Conservation (phyloP, 2,797 vertebrate species). For the Alfaro cultratus region DNA sequence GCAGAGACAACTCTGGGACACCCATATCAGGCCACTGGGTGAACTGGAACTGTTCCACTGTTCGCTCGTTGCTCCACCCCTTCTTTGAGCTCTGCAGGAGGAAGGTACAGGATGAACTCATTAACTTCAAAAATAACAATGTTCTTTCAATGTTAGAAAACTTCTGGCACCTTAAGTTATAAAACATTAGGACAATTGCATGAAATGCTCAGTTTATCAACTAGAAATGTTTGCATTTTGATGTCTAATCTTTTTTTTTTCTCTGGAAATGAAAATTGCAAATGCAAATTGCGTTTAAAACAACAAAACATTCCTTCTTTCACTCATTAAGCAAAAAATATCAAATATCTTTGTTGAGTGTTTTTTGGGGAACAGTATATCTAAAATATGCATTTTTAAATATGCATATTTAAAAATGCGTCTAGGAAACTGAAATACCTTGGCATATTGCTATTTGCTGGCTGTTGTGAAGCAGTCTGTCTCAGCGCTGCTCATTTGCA, state of each 20-base stretch:
- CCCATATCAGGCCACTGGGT: conserved; percentile 99
- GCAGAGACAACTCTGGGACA: conserved; percentile 89
- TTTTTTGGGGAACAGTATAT: too few species aligned
- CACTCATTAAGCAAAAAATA: neutral
- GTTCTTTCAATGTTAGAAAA: neutral
- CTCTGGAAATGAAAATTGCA: neutral
- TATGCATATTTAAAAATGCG: too few species aligned
- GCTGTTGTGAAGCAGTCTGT: too few species aligned
- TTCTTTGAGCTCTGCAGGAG: conserved; percentile 88
- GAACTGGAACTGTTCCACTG: conserved; percentile 92
- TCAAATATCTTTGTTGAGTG: too few species aligned
- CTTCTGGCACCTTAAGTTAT: neutral
- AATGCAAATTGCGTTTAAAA: neutral
- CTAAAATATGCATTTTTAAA: too few species aligned
- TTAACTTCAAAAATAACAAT: neutral
- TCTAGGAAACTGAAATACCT: too few species aligned
- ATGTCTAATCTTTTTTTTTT: too few species aligned
- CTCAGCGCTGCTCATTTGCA: too few species aligned
- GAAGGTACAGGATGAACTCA: conserved; percentile 1
- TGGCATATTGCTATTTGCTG: too few species aligned
- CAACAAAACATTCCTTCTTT: neutral
- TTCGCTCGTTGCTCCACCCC: conserved; percentile 82
- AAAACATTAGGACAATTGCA: too few species aligned
- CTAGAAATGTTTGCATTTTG: too few species aligned
- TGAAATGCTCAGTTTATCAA: too few species aligned